Evolutionary conservation across 2,113 vertebrate species (phyloP), one percentile per base, ranked within the genome.

Genomic region (Cariama cristata): DNA sequence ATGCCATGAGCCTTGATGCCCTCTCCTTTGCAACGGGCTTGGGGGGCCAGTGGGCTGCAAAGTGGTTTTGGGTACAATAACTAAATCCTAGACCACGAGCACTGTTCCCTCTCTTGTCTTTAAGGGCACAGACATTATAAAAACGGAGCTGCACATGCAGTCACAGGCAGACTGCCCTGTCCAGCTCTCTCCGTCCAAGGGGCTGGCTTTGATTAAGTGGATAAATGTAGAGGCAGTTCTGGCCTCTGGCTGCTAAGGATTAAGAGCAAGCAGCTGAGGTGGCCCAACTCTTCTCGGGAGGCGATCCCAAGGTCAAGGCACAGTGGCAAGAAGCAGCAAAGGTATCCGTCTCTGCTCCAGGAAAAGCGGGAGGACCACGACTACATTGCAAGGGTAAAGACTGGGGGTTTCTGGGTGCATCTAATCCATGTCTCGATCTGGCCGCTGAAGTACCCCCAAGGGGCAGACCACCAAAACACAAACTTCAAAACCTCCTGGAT

Each of bases 21-120:
- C 5, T 72, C 11, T 85, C 19, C 33, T 49, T 56, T 79, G 19
- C 50, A 30, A 17, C 1, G 9, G 15, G 26, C 35, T 8, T 32
- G 24, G 3, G 33, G 12, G 10, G 16, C 3, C 68, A 50, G 47
- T 4, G 16, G 23, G 8, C 20, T 94, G 42, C 35, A 32, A 35
- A 38, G 33, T 14, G 5, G 42, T 77, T 59, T 64, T 49, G 26
- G 26, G 24, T 69, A 18, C 35, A 59, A 26, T 3, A 62, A 26
- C 8, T 7, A 55, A 76, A 67, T 35, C 24, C 8, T 27, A n/a
- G 12, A 85, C 19, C 59, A 64, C 0, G 0, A 83, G 9, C 3
- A 11, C 53, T 8, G 7, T 55, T 91, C 30, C 35, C 30, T 90
- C 33, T 86, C 20, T n/a, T 52, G 11, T 28, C n/a, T 71, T 38